A percentile compares a stretch with the other conserved stretches of the same genome.
Evolutionary conservation across 2,797 vertebrate species (phyloP).

Genomic region (Pteropus rufus): DNA sequence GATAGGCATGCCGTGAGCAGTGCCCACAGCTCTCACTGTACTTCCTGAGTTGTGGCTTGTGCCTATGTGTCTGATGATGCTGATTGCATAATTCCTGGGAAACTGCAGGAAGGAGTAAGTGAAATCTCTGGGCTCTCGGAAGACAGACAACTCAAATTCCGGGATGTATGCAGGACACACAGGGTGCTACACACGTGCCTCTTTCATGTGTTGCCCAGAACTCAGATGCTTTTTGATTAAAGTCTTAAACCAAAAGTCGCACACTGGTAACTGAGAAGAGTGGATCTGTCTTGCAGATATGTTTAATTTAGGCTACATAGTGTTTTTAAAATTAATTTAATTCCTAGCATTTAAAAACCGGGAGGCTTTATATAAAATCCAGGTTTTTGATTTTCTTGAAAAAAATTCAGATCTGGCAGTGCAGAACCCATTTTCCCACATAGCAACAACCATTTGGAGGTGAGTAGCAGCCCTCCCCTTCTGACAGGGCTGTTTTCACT

Average conservation of each 20-base stretch:
- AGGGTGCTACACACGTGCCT: neutral
- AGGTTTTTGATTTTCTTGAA: slow-evolving; percentile 57
- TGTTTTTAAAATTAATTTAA: neutral
- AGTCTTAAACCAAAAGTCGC: neutral
- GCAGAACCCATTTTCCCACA: neutral
- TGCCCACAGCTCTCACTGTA: neutral
- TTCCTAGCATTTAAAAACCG: slow-evolving; percentile 28
- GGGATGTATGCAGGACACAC: neutral
- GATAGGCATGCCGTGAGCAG: neutral
- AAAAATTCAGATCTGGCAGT: slow-evolving; percentile 22
- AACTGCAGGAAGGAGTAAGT: neutral
- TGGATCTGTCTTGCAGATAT: neutral
- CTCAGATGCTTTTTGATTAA: neutral
- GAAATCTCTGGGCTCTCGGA: neutral
- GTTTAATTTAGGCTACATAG: neutral
- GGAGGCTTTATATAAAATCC: slow-evolving; percentile 18
- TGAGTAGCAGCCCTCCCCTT: neutral
- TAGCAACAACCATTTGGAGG: slow-evolving; percentile 26
- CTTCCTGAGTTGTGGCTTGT: neutral
- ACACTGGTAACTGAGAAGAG: neutral
- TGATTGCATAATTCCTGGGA: neutral
- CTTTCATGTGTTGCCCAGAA: neutral
- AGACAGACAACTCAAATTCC: neutral
- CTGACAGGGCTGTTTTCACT: neutral
- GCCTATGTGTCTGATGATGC: neutral